Evolutionary conservation across 2,113 vertebrate species (phyloP).

Genomic region (Nesoenas mayeri): DNA sequence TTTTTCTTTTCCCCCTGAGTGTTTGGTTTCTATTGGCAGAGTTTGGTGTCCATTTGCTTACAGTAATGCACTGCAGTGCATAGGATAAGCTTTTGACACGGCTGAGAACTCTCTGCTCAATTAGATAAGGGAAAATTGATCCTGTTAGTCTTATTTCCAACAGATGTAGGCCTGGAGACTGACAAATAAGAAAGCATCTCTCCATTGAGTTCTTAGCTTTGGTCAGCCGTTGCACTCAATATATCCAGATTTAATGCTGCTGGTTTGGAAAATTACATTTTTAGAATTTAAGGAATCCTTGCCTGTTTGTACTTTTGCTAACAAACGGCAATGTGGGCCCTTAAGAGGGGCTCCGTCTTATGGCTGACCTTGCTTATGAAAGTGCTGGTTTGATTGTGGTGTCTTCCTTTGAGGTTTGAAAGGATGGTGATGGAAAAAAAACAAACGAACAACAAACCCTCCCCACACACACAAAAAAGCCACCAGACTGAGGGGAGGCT

Average conservation of each 20-base stretch:
- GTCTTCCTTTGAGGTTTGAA: neutral
- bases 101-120: neutral
- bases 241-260: neutral
- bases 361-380: neutral
- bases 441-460: too few species aligned
- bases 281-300: neutral
- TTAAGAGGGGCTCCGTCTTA: neutral
- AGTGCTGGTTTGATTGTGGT: neutral
- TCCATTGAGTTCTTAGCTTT: neutral
- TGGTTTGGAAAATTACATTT: constrained; percentile 17
- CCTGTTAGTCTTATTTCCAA: neutral
- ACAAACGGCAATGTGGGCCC: neutral
- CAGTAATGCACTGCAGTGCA: neutral
- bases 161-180: neutral
- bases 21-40: constrained; percentile 8
- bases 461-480: too few species aligned
- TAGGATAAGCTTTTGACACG: neutral
- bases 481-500: neutral
- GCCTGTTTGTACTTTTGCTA: neutral
- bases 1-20: neutral
- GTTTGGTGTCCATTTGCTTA: neutral
- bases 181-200: neutral
- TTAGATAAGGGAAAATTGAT: constrained; percentile 8
- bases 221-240: neutral
- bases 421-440: neutral